A percentile compares a stretch with the other conserved stretches of the same genome.
Conservation (phyloP, 2,113 vertebrate species). For the Monopterus albus region DNA sequence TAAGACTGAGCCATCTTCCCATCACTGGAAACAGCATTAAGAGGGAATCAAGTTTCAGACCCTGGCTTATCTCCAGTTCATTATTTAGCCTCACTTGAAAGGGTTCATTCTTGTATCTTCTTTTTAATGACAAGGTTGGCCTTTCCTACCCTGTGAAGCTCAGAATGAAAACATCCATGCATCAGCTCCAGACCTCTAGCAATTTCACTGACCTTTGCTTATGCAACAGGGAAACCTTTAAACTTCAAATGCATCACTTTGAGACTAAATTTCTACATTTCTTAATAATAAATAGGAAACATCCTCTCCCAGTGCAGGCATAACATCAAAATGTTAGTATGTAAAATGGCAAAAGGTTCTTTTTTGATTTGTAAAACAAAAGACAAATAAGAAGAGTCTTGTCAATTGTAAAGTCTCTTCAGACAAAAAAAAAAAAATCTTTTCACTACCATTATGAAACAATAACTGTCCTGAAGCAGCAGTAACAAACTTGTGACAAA, state of each 20-base stretch:
- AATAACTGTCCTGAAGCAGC: slow-evolving; percentile 18
- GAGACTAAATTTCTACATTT: not conserved
- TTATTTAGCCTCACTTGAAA: slow-evolving; percentile 63
- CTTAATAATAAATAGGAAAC: not conserved
- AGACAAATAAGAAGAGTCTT: not conserved
- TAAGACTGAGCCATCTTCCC: not conserved
- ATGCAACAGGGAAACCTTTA: slow-evolving; percentile 47
- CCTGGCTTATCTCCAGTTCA: slow-evolving; percentile 4
- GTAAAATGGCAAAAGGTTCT: not conserved
- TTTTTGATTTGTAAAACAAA: not conserved
- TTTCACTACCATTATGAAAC: slow-evolving; percentile 8
- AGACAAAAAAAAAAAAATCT: not conserved
- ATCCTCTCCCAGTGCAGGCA: not conserved
- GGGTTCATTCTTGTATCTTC: slow-evolving; percentile 44
- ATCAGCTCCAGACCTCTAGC: slow-evolving; percentile 44
- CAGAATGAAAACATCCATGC: slow-evolving; percentile 41
- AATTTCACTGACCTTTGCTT: slow-evolving; percentile 69
- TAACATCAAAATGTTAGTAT: not conserved
- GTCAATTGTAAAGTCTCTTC: not conserved
- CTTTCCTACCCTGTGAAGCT: slow-evolving; percentile 50
- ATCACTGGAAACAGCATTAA: not conserved
- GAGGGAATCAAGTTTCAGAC: slow-evolving; percentile 25
- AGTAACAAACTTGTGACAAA: slow-evolving; percentile 6
- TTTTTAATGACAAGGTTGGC: slow-evolving; percentile 59
- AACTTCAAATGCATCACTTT: slow-evolving; percentile 55